Percentiles rank a stretch among this genome's conserved stretches.
These are phyloP conservation scores for Laticauda colubrina DNA, from an alignment of 2,113 vertebrate species.

Conservation along the genomic window DNA sequence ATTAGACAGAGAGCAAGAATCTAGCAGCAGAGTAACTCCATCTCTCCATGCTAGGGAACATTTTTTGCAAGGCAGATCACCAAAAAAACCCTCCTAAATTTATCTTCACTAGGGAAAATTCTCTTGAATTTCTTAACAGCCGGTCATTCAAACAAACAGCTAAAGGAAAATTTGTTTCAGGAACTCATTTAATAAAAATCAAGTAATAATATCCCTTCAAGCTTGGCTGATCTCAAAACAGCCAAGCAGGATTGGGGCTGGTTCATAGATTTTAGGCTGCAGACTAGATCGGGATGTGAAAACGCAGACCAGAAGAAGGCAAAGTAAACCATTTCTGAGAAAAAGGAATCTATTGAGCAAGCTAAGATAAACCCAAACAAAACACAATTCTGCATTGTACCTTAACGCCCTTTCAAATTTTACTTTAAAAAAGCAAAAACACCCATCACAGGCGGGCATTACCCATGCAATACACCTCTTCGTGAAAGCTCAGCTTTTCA, in stretches of 20 bases:
- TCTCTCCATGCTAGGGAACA: neutral
- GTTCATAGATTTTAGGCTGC: no score
- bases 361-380: neutral
- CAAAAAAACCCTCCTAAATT: neutral
- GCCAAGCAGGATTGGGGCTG: neutral
- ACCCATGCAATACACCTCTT: constrained; percentile 20
- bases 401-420: neutral
- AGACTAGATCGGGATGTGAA: neutral
- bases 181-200: neutral
- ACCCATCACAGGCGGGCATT: constrained; percentile 39
- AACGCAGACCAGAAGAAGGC: neutral
- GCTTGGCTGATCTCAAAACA: neutral
- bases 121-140: neutral
- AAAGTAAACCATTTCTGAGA: neutral
- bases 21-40: neutral
- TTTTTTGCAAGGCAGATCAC: neutral
- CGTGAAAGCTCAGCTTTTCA: constrained; percentile 42
- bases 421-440: neutral
- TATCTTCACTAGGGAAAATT: neutral
- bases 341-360: neutral
- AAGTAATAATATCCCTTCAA: neutral
- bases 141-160: neutral
- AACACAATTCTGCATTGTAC: neutral
- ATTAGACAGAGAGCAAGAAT: neutral
- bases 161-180: neutral